These are phyloP conservation scores for Paraescarpia echinospica DNA, from an alignment of 1,140 invertebrate species.

Conservation along the genomic window DNA sequence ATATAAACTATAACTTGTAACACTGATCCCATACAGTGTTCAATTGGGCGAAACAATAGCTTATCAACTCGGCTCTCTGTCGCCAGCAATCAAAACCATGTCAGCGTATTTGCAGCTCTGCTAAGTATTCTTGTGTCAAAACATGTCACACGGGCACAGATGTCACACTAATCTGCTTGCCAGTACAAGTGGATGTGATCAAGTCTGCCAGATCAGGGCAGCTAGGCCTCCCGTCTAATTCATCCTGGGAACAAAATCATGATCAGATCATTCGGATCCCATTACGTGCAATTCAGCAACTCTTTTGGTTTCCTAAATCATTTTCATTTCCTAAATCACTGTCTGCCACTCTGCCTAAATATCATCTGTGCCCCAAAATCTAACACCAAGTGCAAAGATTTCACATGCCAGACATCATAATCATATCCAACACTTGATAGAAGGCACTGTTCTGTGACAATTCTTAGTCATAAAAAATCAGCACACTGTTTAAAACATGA, in stretches of 20 bases:
- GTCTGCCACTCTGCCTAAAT: neutral
- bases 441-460: neutral
- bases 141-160: neutral
- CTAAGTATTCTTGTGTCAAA: neutral
- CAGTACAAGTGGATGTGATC: neutral
- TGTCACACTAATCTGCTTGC: neutral
- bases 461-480: neutral
- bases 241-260: neutral
- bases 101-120: neutral
- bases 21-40: neutral
- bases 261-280: neutral
- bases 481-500: neutral
- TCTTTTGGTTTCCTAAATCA: neutral
- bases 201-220: neutral
- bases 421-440: too few species aligned
- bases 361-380: neutral
- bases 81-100: neutral
- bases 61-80: neutral
- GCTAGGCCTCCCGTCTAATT: neutral
- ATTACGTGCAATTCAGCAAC: neutral
- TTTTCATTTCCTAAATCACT: neutral
- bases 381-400: neutral
- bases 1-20: too few species aligned
- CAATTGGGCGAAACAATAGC: neutral
- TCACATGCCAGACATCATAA: neutral